phyloP scores from a whole-genome alignment of 2,888 invertebrate species.

The Anagyrus pseudococci region DNA sequence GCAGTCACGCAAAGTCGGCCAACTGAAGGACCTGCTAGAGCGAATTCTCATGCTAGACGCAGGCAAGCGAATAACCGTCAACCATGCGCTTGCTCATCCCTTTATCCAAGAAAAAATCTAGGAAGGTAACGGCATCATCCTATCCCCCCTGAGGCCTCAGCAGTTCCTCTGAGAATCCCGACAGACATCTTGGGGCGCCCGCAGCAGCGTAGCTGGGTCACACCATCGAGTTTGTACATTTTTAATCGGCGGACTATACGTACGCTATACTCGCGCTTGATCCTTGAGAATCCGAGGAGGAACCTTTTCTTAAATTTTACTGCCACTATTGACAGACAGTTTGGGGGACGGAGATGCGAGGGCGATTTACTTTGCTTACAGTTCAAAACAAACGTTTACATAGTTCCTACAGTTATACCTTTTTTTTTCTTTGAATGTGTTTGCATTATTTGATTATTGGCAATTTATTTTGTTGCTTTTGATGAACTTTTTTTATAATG shows the following conservation, averaged over 20 bases:
- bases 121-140: constrained; percentile 30
- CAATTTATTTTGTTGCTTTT: neutral
- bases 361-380: too few relatives aligned
- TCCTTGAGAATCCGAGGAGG: constrained; percentile 6
- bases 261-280: constrained; percentile 16
- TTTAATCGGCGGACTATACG: constrained; percentile 27
- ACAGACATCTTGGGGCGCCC: too few relatives aligned
- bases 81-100: constrained; percentile 91
- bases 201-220: too few relatives aligned
- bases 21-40: constrained; percentile 91
- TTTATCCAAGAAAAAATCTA: constrained; percentile 95
- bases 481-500: neutral
- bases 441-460: neutral
- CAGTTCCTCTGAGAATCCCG: neutral
- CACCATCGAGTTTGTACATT: constrained; percentile 35
- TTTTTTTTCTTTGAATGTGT: constrained; percentile 6
- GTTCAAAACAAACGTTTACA: too few relatives aligned
- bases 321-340: constrained; percentile 6
- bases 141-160: neutral
- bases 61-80: constrained; percentile 89
- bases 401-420: too few relatives aligned
- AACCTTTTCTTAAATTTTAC: neutral
- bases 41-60: constrained; percentile 92
- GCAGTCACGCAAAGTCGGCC: constrained; percentile 89
- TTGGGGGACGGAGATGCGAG: constrained; percentile 2